Base-by-base conservation (phyloP, 2,888 invertebrate genomes). In the Andrena bucephala region DNA sequence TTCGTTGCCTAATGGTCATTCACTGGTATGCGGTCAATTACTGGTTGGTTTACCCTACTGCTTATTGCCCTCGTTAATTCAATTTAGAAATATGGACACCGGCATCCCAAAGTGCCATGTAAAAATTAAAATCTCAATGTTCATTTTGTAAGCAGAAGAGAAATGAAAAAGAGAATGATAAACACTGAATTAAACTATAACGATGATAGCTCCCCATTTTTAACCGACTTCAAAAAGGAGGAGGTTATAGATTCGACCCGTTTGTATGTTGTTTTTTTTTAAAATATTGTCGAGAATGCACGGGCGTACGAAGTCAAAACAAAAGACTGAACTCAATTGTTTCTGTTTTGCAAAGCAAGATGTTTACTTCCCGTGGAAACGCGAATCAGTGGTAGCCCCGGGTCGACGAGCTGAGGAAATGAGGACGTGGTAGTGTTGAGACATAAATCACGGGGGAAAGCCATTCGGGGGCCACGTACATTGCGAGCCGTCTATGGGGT, bases 381-480 rank as follows among this genome's bases (percentile, higher is more conserved):
- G 66, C 69, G 36, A 75, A 27, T 29, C 57, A 74, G 73, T 48
- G 52, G 74, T 57, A 50, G 72, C 52, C 60, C 27, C 48, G 62
- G 66, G 24, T 71, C 80, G 83, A 83, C 81, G 72, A 83, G 75
- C 63, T 77, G 60, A 78, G 62, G 77, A 74, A 81, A 81, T 81
- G 85, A 85, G 71, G 76, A 52, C 70, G 76, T 57, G 76, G 81
- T 83, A 78, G 66, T 60, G 75, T 57, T 24, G 48, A 57, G 33
- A 67, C 62, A 81, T 85, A 83, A 83, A 87, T 87, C 87, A 87
- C 70, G 29, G 16, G 16, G 54, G 68, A 62, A 60, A 71, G 67
- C 81, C 75, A 75, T 85, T 85, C 80, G 75, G 65, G 42, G 59
- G 76, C 63, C 52, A 50, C 60, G 50, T 50, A 54, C 36, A 33